A percentile compares a stretch with the other conserved stretches of the same genome.
These are phyloP conservation scores for Cathartes aura DNA, from an alignment of 2,113 vertebrate species.

Conservation along the genomic window DNA sequence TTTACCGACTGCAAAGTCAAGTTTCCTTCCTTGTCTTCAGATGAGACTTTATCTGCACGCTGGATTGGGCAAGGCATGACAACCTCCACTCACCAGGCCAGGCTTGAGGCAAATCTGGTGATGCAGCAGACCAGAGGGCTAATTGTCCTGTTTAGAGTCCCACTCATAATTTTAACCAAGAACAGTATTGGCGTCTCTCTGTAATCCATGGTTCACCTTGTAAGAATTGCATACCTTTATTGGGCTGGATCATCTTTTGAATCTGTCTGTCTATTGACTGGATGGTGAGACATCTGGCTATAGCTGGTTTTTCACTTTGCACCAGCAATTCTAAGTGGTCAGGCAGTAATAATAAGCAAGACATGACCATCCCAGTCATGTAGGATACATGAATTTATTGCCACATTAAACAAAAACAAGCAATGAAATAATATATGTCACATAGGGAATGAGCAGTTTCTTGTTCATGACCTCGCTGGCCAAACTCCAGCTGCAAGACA, in stretches of 20 bases:
- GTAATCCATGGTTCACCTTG: background rate
- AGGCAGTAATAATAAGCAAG: background rate
- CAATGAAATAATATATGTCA: background rate
- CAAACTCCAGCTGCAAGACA: background rate
- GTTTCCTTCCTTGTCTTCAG: background rate
- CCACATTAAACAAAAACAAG: background rate
- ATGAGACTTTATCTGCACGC: background rate
- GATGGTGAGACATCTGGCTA: background rate
- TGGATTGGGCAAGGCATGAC: background rate
- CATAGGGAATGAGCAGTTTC: background rate
- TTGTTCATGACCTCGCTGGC: background rate
- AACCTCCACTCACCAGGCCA: too few relatives aligned
- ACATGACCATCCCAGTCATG: background rate
- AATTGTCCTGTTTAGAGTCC: background rate
- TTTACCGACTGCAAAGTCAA: background rate
- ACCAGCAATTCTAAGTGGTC: background rate
- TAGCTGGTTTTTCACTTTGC: background rate
- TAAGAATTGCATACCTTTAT: background rate
- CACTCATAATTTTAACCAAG: background rate
- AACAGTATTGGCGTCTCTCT: background rate
- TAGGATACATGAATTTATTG: background rate
- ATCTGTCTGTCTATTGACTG: background rate
- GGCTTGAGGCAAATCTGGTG: background rate
- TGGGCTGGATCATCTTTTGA: background rate
- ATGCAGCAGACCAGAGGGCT: background rate